Evolutionary conservation across 1,140 invertebrate genomes (phyloP), one percentile per base, ranked within the genome.

Genomic region (Drosophila triauraria): DNA sequence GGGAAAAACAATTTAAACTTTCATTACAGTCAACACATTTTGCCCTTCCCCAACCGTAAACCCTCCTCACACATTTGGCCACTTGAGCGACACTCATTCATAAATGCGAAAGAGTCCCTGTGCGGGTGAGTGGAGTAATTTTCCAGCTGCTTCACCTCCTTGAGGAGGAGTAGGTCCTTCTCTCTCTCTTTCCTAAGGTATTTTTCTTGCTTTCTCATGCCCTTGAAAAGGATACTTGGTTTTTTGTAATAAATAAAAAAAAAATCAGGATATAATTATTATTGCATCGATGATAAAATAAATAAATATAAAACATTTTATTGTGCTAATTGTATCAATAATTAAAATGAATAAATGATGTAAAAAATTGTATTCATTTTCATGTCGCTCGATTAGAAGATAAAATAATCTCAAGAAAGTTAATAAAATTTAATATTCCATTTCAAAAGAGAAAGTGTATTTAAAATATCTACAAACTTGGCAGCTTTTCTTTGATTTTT

Each of bases 1-100:
- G 54, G 64, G 38, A 69, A 82, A 85, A 86, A 85, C 82, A 86
- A 86, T 86, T 85, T 86, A 81, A 85, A 85, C 78, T 86, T 85
- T 85, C 82, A 85, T 86, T 86, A 82, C 82, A 69, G 62, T 62
- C 81, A 81, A 68, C 70, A 72, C 69, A 72, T 71, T 59, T 30
- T 1, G 40, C 47, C 40, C 61, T 54, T 23, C 30, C 32, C 42
- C 17, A 20, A 8, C 25, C 43, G 27, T 20, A 23, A 0, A 17
- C 47, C 44, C 23, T 25, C 30, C 30, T 50, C 64, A 30, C 58
- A 71, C 69, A 82, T 80, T 80, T 50, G 77, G 78, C 81, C 82
- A 78, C 82, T 84, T 81, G 68, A 64, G 71, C 63, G 82, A 81
- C 82, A 78, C 78, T 78, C 78, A 82, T 75, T 85, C 82, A 85